phyloP scores from a whole-genome alignment of 1,140 invertebrate genomes.

The Tenebrio molitor region DNA sequence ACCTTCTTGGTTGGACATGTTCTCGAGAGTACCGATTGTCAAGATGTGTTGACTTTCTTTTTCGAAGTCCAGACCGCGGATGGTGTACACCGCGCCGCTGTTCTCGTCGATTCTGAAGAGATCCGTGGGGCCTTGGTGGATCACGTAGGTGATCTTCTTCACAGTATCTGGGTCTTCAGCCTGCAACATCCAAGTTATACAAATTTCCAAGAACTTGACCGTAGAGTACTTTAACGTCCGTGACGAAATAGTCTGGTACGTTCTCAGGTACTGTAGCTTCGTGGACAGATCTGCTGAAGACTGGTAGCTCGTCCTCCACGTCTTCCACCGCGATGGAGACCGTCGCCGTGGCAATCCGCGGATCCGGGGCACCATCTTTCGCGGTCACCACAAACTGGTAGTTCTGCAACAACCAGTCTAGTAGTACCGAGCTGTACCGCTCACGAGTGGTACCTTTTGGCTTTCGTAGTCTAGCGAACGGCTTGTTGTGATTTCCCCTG shows the following conservation, averaged over 20 bases:
- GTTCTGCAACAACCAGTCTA: constrained; percentile 66
- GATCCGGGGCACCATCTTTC: constrained; percentile 87
- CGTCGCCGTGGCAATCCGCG: constrained; percentile 87
- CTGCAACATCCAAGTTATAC: too few species aligned
- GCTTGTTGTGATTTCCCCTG: constrained; percentile 83
- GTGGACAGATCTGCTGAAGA: constrained; percentile 81
- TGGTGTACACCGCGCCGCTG: constrained; percentile 82
- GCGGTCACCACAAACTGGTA: constrained; percentile 90
- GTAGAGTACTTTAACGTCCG: constrained; percentile 76
- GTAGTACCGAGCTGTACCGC: not conserved
- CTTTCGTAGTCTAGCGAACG: constrained; percentile 87
- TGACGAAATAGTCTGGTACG: constrained; percentile 79
- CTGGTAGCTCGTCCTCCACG: constrained; percentile 86
- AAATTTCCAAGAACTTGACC: too few species aligned
- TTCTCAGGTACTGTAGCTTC: constrained; percentile 88
- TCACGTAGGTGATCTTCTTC: constrained; percentile 86
- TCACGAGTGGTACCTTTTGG: constrained; percentile 73
- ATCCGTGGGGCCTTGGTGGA: constrained; percentile 84
- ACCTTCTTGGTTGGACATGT: constrained; percentile 76
- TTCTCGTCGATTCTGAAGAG: constrained; percentile 86
- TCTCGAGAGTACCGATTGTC: constrained; percentile 85
- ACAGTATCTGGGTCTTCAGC: constrained; percentile 85
- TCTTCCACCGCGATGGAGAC: constrained; percentile 86
- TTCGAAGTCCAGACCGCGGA: constrained; percentile 84
- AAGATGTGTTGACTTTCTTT: constrained; percentile 79